Evolutionary conservation across 1,140 invertebrate genomes (phyloP).

Genomic region (Bombyx mori): ASM3026992v2 NC_085122.1:116501-117000

Average conservation of each 20-base stretch:
- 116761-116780: background rate
- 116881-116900: too few species aligned
- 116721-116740: background rate
- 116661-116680: background rate
- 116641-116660: too few species aligned
- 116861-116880: too few species aligned
- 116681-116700: constrained; percentile 7
- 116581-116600: constrained; percentile 1
- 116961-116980: too few species aligned
- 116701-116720: constrained; percentile 5
- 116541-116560: constrained; percentile 1
- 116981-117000: too few species aligned
- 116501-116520: constrained; percentile 37
- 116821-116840: too few species aligned
- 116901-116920: too few species aligned
- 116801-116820: background rate
- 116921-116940: too few species aligned
- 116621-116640: constrained; percentile 5
- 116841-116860: too few species aligned
- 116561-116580: constrained; percentile 12
- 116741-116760: background rate
- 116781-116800: background rate
- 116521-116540: constrained; percentile 12
- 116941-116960: too few species aligned
- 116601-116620: constrained; percentile 6